These are phyloP conservation scores for Phoeniculus purpureus DNA, from an alignment of 2,797 vertebrate species.

Conservation along the genomic window DNA sequence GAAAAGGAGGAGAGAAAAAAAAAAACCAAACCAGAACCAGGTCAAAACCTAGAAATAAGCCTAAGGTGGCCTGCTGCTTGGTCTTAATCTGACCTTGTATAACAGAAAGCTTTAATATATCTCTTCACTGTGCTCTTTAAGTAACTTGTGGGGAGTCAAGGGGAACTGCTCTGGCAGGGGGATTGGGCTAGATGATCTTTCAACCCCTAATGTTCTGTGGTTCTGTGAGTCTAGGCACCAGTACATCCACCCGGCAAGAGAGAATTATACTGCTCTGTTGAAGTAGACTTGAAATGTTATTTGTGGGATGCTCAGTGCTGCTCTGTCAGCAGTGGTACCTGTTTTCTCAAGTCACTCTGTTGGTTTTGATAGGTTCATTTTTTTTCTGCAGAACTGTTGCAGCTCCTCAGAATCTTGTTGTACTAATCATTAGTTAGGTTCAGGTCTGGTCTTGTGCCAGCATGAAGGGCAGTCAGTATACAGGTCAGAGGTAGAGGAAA, in stretches of 20 bases:
- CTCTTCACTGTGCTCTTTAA: neutral
- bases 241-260: neutral
- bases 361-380: neutral
- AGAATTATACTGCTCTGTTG: neutral
- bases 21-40: neutral
- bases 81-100: neutral
- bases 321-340: neutral
- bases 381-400: neutral
- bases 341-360: neutral
- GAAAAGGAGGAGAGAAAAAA: neutral
- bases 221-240: neutral
- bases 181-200: too few relatives aligned
- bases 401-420: neutral
- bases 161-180: too few relatives aligned
- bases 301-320: neutral
- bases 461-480: neutral
- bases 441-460: neutral
- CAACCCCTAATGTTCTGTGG: too few relatives aligned
- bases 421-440: neutral
- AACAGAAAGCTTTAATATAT: neutral
- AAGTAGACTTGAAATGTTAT: neutral
- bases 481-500: neutral
- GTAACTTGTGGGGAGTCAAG: rapidly evolving
- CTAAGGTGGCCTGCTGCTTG: neutral
- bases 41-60: neutral